Conservation (phyloP, 2,113 vertebrate genomes). For the Madoqua kirkii region DNA sequence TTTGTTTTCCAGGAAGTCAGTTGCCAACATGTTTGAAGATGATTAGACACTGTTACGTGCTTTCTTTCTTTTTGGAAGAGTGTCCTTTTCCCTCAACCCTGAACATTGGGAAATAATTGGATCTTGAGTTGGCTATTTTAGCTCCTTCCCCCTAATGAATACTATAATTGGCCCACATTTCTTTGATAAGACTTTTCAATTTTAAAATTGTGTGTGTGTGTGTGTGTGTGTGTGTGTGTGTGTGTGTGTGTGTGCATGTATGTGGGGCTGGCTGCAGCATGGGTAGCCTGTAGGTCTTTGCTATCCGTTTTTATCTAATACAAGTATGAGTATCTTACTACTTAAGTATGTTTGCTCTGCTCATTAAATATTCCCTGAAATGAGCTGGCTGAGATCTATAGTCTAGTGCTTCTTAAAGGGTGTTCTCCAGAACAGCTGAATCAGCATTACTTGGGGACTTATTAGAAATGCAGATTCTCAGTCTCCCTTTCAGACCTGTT, state of each 20-base stretch:
- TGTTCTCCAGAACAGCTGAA: not conserved
- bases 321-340: not conserved
- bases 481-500: not conserved
- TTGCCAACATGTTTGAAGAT: not conserved
- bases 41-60: not conserved
- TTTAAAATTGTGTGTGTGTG: not conserved
- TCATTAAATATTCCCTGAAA: not conserved
- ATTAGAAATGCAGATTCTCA: not conserved
- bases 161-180: not conserved
- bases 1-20: not conserved
- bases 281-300: not conserved
- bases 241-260: not conserved
- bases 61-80: not conserved
- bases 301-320: not conserved
- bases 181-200: not conserved
- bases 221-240: not conserved
- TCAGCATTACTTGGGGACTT: not conserved
- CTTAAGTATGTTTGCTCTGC: not conserved
- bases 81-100: not conserved
- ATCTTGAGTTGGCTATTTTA: not conserved
- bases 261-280: not conserved
- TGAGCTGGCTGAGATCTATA: not conserved
- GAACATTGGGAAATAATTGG: not conserved
- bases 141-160: not conserved
- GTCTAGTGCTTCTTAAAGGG: not conserved